A percentile compares a stretch with the other conserved stretches of the same genome.
Conservation (phyloP, 2,797 vertebrate species). For the Pteronotus mesoamericanus region DNA sequence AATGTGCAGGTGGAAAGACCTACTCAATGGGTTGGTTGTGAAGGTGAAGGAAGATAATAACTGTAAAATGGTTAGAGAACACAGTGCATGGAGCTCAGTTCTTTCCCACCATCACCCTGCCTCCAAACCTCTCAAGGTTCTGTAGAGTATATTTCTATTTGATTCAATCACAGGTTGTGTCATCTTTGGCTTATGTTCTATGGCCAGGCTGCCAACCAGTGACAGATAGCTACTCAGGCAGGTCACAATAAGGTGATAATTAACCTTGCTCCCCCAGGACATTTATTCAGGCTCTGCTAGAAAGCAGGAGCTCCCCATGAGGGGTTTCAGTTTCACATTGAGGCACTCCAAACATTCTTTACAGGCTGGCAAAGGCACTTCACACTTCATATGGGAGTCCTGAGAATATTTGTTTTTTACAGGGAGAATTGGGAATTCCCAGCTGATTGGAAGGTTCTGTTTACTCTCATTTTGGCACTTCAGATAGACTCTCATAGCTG, state of each 20-base stretch:
- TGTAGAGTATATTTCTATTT: not conserved
- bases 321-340: slow-evolving; percentile 45
- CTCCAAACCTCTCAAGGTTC: not conserved
- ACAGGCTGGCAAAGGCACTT: slow-evolving; percentile 51
- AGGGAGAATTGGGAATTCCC: slow-evolving; percentile 30
- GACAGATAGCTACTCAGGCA: slow-evolving; percentile 29
- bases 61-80: not conserved
- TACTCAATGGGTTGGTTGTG: not conserved
- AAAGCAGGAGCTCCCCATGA: slow-evolving; percentile 14
- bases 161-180: not conserved
- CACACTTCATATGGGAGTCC: slow-evolving; percentile 43
- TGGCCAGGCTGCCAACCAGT: not conserved
- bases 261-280: slow-evolving; percentile 38
- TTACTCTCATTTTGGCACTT: not conserved
- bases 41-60: not conserved
- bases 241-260: slow-evolving; percentile 50
- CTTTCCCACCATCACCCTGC: accelerated
- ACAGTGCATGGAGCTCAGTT: accelerated
- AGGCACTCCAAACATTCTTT: slow-evolving; percentile 24
- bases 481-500: not conserved
- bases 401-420: slow-evolving; percentile 36
- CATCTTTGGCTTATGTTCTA: slow-evolving; percentile 42
- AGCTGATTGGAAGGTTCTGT: slow-evolving; percentile 20
- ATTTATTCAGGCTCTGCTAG: not conserved
- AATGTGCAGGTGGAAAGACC: not conserved